A percentile compares a stretch with the other conserved stretches of the same genome.
Conservation (phyloP, 2,797 vertebrate genomes). For the Lophotriccus pileatus region DNA sequence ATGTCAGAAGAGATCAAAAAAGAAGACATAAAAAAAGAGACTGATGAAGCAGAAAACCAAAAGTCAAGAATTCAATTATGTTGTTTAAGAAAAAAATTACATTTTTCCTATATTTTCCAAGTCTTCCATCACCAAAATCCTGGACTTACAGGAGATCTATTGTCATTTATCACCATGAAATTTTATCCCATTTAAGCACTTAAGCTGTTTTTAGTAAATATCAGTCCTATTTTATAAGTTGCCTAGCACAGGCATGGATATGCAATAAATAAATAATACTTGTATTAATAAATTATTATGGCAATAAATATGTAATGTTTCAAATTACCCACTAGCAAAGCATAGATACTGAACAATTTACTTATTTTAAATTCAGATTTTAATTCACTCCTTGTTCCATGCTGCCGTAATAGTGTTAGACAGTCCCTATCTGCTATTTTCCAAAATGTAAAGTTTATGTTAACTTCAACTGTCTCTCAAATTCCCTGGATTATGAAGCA, state of each 20-base stretch:
- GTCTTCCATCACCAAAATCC: neutral
- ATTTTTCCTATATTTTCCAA: neutral
- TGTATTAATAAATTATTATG: slow-evolving; percentile 37
- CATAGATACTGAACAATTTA: neutral
- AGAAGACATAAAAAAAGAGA: neutral
- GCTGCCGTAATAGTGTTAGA: neutral
- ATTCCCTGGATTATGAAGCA: neutral
- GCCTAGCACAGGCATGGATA: neutral
- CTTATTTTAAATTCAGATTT: slow-evolving; percentile 11
- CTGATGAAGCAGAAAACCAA: neutral
- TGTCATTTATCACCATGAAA: neutral
- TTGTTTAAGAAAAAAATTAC: neutral
- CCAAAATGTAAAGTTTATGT: neutral
- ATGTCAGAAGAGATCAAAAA: neutral
- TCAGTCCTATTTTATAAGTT: neutral
- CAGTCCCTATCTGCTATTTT: neutral
- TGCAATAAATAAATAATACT: slow-evolving; percentile 32
- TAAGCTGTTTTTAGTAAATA: neutral
- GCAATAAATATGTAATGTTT: slow-evolving; percentile 40
- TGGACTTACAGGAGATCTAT: neutral
- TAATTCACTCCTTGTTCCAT: neutral
- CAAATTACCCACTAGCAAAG: slow-evolving; percentile 10
- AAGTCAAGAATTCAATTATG: neutral
- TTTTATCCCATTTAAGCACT: neutral
- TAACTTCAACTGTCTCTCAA: neutral